Evolutionary conservation across 2,113 vertebrate species (phyloP).

Genomic region (Scalopus aquaticus): DNA sequence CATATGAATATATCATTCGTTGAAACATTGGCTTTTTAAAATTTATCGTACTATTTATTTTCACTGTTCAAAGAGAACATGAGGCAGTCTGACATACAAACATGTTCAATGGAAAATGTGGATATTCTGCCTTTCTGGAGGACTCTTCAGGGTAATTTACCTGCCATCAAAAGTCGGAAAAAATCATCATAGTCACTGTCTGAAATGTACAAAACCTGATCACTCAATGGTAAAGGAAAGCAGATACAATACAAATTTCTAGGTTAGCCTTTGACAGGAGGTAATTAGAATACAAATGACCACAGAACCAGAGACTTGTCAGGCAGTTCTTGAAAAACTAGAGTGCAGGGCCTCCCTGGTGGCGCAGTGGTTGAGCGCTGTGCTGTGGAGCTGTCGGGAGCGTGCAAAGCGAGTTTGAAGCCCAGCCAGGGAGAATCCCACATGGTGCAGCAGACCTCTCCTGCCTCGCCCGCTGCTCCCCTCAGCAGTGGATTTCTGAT

Average conservation of each 20-base stretch:
- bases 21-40: slow-evolving; percentile 21
- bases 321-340: not conserved
- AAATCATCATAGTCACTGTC: not conserved
- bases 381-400: no score
- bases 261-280: not conserved
- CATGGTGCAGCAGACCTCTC: no score
- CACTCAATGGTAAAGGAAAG: not conserved
- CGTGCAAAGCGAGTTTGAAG: no score
- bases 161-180: not conserved
- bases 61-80: slow-evolving; percentile 44
- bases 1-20: slow-evolving; percentile 39
- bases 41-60: slow-evolving; percentile 51
- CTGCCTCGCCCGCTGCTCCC: no score
- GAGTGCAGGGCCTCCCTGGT: no score
- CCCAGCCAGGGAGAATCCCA: no score
- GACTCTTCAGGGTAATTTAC: not conserved
- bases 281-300: not conserved
- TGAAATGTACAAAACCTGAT: not conserved
- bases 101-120: not conserved
- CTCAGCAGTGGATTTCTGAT: no score
- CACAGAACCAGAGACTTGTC: not conserved
- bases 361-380: no score
- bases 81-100: slow-evolving; percentile 5
- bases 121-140: not conserved
- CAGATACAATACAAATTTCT: not conserved